A percentile compares a stretch with the other conserved stretches of the same genome.
phyloP scores from a whole-genome alignment of 2,888 invertebrate genomes.

The Galeruca laticollis region DNA sequence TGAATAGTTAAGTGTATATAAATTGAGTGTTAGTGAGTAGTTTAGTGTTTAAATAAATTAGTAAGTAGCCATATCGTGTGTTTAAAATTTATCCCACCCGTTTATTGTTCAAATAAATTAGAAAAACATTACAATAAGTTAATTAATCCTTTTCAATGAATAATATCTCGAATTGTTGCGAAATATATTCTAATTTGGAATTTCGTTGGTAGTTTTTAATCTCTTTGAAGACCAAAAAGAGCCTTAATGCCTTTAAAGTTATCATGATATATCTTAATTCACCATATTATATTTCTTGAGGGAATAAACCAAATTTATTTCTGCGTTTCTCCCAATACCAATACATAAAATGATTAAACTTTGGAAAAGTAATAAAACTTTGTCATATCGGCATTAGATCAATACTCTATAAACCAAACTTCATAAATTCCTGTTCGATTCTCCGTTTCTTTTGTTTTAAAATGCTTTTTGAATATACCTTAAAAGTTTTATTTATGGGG shows the following conservation, averaged over 20 bases:
- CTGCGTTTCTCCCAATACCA: slow-evolving; percentile 14
- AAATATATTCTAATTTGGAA: not conserved
- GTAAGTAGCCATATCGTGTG: no score
- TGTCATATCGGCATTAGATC: slow-evolving; percentile 39
- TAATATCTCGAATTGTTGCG: not conserved
- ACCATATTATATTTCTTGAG: slow-evolving; percentile 20
- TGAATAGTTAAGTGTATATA: no score
- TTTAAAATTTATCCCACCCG: no score
- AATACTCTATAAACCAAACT: slow-evolving; percentile 29
- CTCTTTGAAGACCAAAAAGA: not conserved
- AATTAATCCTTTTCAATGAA: not conserved
- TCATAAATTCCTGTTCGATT: not conserved
- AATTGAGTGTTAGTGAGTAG: no score
- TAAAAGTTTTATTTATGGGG: not conserved
- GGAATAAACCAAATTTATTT: slow-evolving; percentile 29
- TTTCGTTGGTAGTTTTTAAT: not conserved
- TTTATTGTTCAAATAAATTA: no score
- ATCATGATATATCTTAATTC: slow-evolving; percentile 3
- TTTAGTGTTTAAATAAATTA: no score
- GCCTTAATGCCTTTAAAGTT: not conserved
- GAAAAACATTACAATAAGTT: no score
- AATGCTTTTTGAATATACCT: not conserved
- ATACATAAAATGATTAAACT: slow-evolving; percentile 33
- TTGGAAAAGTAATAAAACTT: slow-evolving; percentile 38
- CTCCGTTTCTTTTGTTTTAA: slow-evolving; percentile 8